phyloP scores from a whole-genome alignment of 1,140 invertebrate genomes.

The Cotesia glomerata region DNA sequence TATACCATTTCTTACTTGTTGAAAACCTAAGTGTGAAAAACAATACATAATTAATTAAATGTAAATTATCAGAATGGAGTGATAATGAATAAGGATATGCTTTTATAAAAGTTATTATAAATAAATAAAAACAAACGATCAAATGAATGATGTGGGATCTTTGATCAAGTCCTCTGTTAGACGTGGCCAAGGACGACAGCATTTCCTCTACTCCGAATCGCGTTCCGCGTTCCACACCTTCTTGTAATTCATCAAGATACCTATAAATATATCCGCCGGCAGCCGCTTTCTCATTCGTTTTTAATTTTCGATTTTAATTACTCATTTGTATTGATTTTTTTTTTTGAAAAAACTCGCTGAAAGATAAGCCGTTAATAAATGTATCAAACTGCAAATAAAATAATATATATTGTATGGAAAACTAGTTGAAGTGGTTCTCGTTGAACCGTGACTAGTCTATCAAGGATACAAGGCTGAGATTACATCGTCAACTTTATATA shows the following conservation, averaged over 20 bases:
- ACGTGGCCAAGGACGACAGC: constrained; percentile 15
- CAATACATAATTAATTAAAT: background rate
- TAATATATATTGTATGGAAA: constrained; percentile 5
- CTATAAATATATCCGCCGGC: background rate
- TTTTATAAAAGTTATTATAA: background rate
- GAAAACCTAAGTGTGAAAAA: background rate
- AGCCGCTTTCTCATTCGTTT: no score
- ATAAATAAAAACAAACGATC: constrained; percentile 5
- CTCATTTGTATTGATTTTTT: no score
- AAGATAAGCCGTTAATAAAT: background rate
- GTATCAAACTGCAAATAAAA: background rate
- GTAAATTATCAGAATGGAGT: background rate
- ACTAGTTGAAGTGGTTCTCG: constrained; percentile 28
- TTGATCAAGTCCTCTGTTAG: background rate
- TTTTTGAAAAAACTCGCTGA: no score
- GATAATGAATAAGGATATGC: no score
- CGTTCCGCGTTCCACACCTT: constrained; percentile 26
- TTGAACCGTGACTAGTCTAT: constrained; percentile 51
- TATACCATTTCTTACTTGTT: no score
- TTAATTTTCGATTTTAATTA: no score
- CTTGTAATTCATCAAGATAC: constrained; percentile 1
- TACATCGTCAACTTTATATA: constrained; percentile 38
- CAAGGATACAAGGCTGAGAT: constrained; percentile 50
- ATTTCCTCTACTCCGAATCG: background rate
- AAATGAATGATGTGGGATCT: background rate